Conservation (phyloP, 2,113 vertebrate species). For the Psophia crepitans region DNA sequence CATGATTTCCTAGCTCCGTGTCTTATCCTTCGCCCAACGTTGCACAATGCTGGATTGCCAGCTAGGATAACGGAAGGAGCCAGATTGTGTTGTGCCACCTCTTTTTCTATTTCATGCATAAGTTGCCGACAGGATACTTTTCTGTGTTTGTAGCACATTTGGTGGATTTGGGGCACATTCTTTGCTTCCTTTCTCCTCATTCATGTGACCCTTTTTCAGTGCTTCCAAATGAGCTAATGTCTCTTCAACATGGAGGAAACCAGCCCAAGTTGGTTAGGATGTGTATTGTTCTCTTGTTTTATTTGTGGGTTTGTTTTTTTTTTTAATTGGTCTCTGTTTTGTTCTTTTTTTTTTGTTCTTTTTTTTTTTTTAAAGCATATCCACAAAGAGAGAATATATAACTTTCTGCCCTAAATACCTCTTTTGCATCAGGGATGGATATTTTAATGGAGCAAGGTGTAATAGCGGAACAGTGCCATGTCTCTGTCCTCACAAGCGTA, state of each 20-base stretch:
- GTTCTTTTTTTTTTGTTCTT: not conserved
- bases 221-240: conserved; percentile 29
- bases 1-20: conserved; percentile 1
- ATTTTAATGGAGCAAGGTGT: conserved; percentile 14
- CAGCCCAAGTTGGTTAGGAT: conserved; percentile 4
- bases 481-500: conserved; percentile 57
- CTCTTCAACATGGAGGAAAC: not conserved
- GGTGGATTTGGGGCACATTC: conserved; percentile 8
- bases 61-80: conserved; percentile 6
- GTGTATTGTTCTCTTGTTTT: conserved; percentile 34
- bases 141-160: conserved; percentile 6
- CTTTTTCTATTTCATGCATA: conserved; percentile 1
- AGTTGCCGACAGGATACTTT: conserved; percentile 5
- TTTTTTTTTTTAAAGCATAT: not conserved
- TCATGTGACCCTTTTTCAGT: conserved; percentile 20
- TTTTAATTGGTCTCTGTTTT: conserved; percentile 29
- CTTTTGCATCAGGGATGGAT: conserved; percentile 49
- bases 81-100: conserved; percentile 31
- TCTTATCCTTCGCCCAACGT: not conserved
- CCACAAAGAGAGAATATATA: conserved; percentile 32
- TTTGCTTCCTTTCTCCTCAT: conserved; percentile 20
- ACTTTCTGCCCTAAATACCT: conserved; percentile 29
- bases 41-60: conserved; percentile 16
- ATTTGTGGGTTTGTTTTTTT: not conserved
- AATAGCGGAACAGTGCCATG: conserved; percentile 41